These are phyloP conservation scores for Lampropteryx suffumata DNA, from an alignment of 2,888 invertebrate species.

Conservation along the genomic window DNA sequence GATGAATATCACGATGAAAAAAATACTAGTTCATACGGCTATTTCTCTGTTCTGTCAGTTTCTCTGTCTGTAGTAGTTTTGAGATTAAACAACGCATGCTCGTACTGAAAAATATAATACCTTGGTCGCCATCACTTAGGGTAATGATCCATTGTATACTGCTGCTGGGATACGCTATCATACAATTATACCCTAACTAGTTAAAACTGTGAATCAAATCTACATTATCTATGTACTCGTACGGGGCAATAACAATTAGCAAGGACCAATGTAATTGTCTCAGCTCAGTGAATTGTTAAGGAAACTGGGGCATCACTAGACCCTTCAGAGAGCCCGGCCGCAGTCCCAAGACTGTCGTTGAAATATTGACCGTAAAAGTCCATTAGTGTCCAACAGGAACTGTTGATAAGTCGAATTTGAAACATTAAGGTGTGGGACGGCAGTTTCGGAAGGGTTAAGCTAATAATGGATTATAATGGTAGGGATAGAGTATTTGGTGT, in stretches of 20 bases:
- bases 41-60: too few relatives aligned
- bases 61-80: too few relatives aligned
- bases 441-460: constrained; percentile 40
- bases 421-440: constrained; percentile 57
- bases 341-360: constrained; percentile 51
- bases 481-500: constrained; percentile 22
- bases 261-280: constrained; percentile 25
- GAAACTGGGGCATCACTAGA: constrained; percentile 21
- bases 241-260: constrained; percentile 28
- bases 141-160: too few relatives aligned
- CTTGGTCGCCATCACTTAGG: too few relatives aligned
- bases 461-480: constrained; percentile 28
- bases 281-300: constrained; percentile 18
- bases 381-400: constrained; percentile 67
- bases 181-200: too few relatives aligned
- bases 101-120: too few relatives aligned
- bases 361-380: constrained; percentile 74
- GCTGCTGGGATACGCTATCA: too few relatives aligned
- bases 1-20: too few relatives aligned
- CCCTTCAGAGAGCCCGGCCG: constrained; percentile 28
- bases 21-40: too few relatives aligned
- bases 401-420: constrained; percentile 67
- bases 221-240: constrained; percentile 9
- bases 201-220: neutral
- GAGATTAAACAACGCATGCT: too few relatives aligned